Evolutionary conservation across 2,888 invertebrate genomes (phyloP).

Genomic region (Pammene aurita): DNA sequence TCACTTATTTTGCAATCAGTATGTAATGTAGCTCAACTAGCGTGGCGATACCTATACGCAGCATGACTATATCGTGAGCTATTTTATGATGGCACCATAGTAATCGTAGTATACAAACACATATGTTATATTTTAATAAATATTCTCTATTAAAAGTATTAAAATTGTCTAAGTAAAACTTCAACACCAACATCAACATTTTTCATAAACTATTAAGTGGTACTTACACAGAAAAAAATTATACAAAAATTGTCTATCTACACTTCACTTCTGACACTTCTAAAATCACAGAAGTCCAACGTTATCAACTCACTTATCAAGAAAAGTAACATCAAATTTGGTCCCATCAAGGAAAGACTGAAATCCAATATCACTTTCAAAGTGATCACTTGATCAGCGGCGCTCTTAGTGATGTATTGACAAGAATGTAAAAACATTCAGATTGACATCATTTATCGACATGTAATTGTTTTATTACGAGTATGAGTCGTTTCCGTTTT

Average conservation of each 20-base stretch:
- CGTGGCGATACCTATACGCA: too few relatives aligned
- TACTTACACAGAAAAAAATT: constrained; percentile 14
- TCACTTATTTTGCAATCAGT: too few relatives aligned
- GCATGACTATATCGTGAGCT: too few relatives aligned
- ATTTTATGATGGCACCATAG: too few relatives aligned
- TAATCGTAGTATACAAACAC: too few relatives aligned
- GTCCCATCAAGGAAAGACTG: constrained; percentile 11
- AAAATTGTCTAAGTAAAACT: constrained; percentile 8
- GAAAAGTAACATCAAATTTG: constrained; percentile 19
- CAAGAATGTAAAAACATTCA: too few relatives aligned
- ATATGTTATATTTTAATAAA: constrained; percentile 6
- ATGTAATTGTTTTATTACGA: too few relatives aligned
- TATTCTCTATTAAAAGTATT: constrained; percentile 10
- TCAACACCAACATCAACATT: constrained; percentile 10
- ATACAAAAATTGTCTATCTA: constrained; percentile 26
- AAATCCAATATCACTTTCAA: constrained; percentile 1
- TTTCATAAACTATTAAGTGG: constrained; percentile 6
- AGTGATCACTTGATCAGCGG: neutral
- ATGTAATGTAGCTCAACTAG: too few relatives aligned
- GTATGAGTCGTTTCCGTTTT: too few relatives aligned
- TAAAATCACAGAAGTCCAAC: constrained; percentile 34
- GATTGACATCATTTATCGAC: too few relatives aligned
- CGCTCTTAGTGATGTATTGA: too few relatives aligned
- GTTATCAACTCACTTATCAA: neutral
- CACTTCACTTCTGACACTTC: constrained; percentile 9